Evolutionary conservation across 2,888 invertebrate genomes (phyloP).

Genomic region (Fragum fragum): DNA sequence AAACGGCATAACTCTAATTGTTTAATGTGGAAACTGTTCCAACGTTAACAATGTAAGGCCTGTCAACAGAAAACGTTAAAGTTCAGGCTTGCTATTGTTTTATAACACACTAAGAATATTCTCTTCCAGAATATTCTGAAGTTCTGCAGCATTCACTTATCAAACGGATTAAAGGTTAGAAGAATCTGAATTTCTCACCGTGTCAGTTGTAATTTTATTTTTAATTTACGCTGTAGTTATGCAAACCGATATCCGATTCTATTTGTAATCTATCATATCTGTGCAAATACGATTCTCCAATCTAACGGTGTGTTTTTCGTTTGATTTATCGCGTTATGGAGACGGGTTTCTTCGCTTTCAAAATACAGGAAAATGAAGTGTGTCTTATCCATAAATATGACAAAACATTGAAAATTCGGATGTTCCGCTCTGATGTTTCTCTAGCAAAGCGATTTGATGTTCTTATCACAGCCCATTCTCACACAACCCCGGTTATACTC

Average conservation of each 20-base stretch:
- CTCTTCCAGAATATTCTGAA: too few species aligned
- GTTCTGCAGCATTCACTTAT: too few species aligned
- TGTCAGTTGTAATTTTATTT: conserved; percentile 20
- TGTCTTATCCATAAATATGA: conserved; percentile 1
- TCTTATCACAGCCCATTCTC: too few species aligned
- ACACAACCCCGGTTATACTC: too few species aligned
- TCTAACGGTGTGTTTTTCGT: neutral
- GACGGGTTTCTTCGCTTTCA: conserved; percentile 10
- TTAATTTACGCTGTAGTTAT: conserved; percentile 10
- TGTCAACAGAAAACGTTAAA: too few species aligned
- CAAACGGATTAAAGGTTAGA: conserved; percentile 1
- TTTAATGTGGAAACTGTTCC: too few species aligned
- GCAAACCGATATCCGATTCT: conserved; percentile 23
- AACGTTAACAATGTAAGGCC: too few species aligned
- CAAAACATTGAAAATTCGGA: neutral
- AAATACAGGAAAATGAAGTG: neutral
- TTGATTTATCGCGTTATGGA: conserved; percentile 15
- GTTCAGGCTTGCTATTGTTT: too few species aligned
- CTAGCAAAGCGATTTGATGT: too few species aligned
- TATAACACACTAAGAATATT: too few species aligned
- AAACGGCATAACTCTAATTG: too few species aligned
- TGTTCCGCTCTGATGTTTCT: neutral
- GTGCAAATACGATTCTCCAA: conserved; percentile 7
- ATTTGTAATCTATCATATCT: conserved; percentile 27
- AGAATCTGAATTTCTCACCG: neutral